Base-by-base conservation (phyloP, 2,888 invertebrate species). In the Loripinus fragilis region DNA sequence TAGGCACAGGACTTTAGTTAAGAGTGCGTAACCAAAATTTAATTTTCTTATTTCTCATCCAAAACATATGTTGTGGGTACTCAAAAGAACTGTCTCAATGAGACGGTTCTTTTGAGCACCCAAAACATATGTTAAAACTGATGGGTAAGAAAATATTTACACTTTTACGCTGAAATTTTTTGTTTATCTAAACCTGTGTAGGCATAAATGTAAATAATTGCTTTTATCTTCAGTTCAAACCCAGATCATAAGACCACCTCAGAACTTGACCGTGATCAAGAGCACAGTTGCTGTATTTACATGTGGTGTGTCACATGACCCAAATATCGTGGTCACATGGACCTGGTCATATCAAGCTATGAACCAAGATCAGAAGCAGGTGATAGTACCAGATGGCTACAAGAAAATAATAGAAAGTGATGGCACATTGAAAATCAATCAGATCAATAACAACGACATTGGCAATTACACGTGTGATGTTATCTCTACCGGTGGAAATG, bases 401-500 rank as follows among this genome's bases (percentile, higher is more conserved):
- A 83, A 87, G 33, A 80, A 76, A 52, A 79, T 76, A 8, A 85
- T 88, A 60, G 85, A 71, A 10, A 30, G 66, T 2, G 97, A 98
- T 92, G 98, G 98, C 8, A 97, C 97, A 30, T 94, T 98, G 86
- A 96, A 96, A 93, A 97, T 98, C 86, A 96, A 38, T 5, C 87
- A 89, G 5, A 89, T 92, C 15, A 81, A 89, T 35, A 94, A 93
- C 79, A 96, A 97, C 71, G 99, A 99, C 94, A 98, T 98, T 68
- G 99, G 99, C 69, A 96, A 96, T 83, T 99, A 99, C 94, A 96
- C 96, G 60, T 99, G 99, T 93, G 95, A 97, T 52, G 97, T 99
- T 52, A 96, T 96, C 85, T 94, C 98, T 68, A 96, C 97, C 25
- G 98, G 98, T 50, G 99, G 99, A 74, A 98, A 98, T 93, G 98